A percentile compares a stretch with the other conserved stretches of the same genome.
phyloP scores from a whole-genome alignment of 1,140 invertebrate species.

The Sinella curviseta region DNA sequence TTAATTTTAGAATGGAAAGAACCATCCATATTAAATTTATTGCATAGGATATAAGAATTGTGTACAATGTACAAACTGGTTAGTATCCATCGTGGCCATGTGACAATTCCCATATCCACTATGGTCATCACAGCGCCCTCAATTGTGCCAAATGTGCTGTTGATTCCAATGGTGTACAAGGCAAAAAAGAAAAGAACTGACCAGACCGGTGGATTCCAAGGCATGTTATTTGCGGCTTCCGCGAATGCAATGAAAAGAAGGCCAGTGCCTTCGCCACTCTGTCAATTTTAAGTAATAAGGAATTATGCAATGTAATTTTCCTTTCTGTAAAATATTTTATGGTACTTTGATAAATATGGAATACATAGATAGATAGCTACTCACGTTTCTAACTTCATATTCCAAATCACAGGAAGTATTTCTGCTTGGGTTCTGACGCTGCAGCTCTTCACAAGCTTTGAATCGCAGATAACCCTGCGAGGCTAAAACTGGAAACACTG shows the following conservation, averaged over 20 bases:
- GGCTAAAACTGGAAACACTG: conserved; percentile 48
- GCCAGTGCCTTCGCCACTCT: conserved; percentile 51
- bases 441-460: background rate
- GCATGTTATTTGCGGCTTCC: conserved; percentile 57
- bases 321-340: no score
- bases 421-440: background rate
- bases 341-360: no score
- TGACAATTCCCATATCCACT: background rate
- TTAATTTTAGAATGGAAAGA: no score
- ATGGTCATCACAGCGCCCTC: conserved; percentile 1
- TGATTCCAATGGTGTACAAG: background rate
- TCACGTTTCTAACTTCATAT: background rate
- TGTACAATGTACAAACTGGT: background rate
- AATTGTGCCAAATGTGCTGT: conserved; percentile 14
- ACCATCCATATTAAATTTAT: no score
- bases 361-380: no score
- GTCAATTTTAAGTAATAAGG: no score
- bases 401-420: background rate
- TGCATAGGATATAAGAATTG: no score
- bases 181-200: background rate
- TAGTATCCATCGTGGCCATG: background rate
- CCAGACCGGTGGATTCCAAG: background rate
- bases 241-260: conserved; percentile 59
- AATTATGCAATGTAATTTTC: no score
- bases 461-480: background rate